phyloP scores from a whole-genome alignment of 2,797 vertebrate species.

The Taenioides sp. region DNA sequence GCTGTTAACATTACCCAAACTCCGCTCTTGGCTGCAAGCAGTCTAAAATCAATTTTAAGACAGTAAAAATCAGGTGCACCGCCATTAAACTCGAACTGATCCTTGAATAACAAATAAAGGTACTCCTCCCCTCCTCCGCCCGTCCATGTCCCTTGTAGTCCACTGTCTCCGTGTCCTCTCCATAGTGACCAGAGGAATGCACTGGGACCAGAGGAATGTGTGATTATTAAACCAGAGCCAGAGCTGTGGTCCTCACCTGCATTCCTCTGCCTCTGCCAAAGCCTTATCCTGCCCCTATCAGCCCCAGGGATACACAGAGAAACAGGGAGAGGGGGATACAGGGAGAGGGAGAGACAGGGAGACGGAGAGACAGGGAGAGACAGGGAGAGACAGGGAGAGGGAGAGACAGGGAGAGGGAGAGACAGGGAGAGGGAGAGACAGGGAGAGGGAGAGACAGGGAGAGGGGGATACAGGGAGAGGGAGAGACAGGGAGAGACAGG shows the following conservation, averaged over 20 bases:
- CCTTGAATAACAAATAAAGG: background rate
- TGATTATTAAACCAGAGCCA: constrained; percentile 68
- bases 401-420: background rate
- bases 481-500: no score
- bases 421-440: no score
- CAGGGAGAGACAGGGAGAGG: background rate
- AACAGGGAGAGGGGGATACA: background rate
- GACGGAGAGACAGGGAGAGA: background rate
- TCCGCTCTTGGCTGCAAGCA: no score
- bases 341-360: background rate
- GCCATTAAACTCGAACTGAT: no score
- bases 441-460: background rate
- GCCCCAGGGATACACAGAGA: background rate
- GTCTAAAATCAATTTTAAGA: no score
- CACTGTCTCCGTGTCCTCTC: constrained; percentile 39
- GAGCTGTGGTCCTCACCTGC: constrained; percentile 17
- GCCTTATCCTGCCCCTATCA: constrained; percentile 1
- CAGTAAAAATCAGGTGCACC: no score
- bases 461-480: background rate
- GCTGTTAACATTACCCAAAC: no score
- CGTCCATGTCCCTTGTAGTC: constrained; percentile 19
- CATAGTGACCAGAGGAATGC: constrained; percentile 70
- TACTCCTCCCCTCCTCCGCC: background rate
- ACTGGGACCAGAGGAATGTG: constrained; percentile 66
- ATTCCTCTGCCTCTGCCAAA: constrained; percentile 20